Conservation (phyloP, 1,140 invertebrate genomes). For the Nixonia krombeini region DNA sequence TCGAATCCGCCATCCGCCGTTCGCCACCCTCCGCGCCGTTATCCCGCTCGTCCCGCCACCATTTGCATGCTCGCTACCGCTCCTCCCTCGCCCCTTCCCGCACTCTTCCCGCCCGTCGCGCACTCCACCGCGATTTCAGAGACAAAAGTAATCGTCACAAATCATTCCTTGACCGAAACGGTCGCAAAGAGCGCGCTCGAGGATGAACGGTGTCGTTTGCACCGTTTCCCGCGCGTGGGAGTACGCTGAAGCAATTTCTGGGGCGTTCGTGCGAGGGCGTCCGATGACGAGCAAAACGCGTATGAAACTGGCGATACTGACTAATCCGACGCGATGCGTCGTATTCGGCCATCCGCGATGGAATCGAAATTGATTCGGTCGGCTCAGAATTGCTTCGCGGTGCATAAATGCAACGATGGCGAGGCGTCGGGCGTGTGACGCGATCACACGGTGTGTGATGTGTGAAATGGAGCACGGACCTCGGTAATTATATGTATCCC, state of each 20-base stretch:
- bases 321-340: conserved; percentile 20
- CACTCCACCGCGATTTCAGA: too few relatives aligned
- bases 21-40: conserved; percentile 48
- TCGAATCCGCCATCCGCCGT: conserved; percentile 59
- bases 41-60: conserved; percentile 36
- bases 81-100: conserved; percentile 20
- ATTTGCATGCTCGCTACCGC: conserved; percentile 22
- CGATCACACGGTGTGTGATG: conserved; percentile 69
- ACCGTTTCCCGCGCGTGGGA: too few relatives aligned
- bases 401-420: conserved; percentile 50
- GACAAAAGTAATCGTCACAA: too few relatives aligned
- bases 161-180: too few relatives aligned
- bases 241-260: too few relatives aligned
- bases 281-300: too few relatives aligned
- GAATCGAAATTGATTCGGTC: conserved; percentile 52
- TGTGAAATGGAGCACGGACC: conserved; percentile 69
- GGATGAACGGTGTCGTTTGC: too few relatives aligned
- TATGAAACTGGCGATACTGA: not conserved
- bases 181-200: too few relatives aligned
- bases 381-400: conserved; percentile 52
- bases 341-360: conserved; percentile 46
- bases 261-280: too few relatives aligned
- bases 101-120: too few relatives aligned
- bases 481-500: conserved; percentile 70
- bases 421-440: conserved; percentile 67